phyloP scores from a whole-genome alignment of 2,888 invertebrate species.

The Drosophila borborema region DNA sequence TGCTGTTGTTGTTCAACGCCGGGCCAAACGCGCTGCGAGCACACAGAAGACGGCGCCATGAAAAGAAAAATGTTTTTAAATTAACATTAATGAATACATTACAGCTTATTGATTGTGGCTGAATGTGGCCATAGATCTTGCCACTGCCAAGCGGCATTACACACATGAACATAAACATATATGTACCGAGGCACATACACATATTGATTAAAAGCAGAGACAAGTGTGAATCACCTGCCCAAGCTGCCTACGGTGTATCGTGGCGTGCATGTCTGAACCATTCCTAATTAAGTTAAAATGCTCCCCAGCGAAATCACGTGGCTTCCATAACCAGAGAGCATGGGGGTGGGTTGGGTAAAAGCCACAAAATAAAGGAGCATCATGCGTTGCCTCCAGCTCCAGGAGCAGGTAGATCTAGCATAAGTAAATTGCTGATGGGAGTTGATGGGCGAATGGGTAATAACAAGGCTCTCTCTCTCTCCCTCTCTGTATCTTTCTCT shows the following conservation, averaged over 20 bases:
- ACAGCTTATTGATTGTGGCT: slow-evolving; percentile 65
- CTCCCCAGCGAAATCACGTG: slow-evolving; percentile 76
- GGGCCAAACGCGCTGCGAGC: slow-evolving; percentile 43
- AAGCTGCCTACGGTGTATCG: slow-evolving; percentile 1
- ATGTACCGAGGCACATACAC: slow-evolving; percentile 45
- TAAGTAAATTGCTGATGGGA: slow-evolving; percentile 32
- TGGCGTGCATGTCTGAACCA: slow-evolving; percentile 50
- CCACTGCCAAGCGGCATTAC: slow-evolving; percentile 25
- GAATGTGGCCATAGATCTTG: slow-evolving; percentile 56
- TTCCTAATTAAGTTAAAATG: slow-evolving; percentile 81
- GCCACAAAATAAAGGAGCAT: slow-evolving; percentile 45
- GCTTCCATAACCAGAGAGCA: slow-evolving; percentile 59
- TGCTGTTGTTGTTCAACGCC: slow-evolving; percentile 48
- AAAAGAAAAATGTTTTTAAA: slow-evolving; percentile 49
- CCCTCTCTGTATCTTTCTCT: background rate
- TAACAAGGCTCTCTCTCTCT: slow-evolving; percentile 5
- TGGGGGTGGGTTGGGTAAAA: slow-evolving; percentile 19
- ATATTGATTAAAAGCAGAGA: slow-evolving; percentile 37
- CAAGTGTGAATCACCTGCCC: slow-evolving; percentile 27
- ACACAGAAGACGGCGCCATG: slow-evolving; percentile 2
- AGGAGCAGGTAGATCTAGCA: slow-evolving; percentile 10
- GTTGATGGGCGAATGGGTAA: slow-evolving; percentile 6
- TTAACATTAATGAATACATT: slow-evolving; percentile 65
- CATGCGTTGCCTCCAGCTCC: slow-evolving; percentile 32
- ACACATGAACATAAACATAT: slow-evolving; percentile 34